phyloP scores from a whole-genome alignment of 2,888 invertebrate species.

The Dasysyrphus tricinctus region DNA sequence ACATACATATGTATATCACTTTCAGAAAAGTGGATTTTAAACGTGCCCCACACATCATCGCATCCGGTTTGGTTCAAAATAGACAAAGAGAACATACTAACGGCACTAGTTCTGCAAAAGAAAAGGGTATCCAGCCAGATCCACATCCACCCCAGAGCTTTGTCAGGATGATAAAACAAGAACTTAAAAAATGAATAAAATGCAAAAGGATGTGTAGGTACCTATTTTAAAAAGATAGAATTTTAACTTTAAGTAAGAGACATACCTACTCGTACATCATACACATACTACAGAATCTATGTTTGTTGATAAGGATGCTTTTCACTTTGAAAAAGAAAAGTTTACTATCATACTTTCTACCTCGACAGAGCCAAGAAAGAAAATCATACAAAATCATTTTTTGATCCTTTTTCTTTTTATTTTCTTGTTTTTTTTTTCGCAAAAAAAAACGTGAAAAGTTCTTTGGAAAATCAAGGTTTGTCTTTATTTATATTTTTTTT shows the following conservation, averaged over 20 bases:
- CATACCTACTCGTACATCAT: not conserved
- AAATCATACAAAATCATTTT: slow-evolving; percentile 37
- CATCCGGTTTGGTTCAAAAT: slow-evolving; percentile 58
- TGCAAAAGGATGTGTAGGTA: slow-evolving; percentile 31
- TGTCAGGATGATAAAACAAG: slow-evolving; percentile 33
- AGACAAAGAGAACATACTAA: slow-evolving; percentile 39
- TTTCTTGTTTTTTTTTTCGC: not conserved
- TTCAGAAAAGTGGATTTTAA: slow-evolving; percentile 51
- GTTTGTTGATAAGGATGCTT: slow-evolving; percentile 55
- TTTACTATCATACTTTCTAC: slow-evolving; percentile 46
- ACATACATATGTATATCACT: not conserved
- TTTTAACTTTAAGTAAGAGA: slow-evolving; percentile 64
- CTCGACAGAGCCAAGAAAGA: slow-evolving; percentile 21
- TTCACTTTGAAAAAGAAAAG: slow-evolving; percentile 46
- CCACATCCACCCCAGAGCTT: not conserved
- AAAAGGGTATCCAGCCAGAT: not conserved
- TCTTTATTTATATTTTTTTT: not conserved
- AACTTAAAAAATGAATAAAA: slow-evolving; percentile 1
- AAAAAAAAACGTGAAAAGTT: slow-evolving; percentile 5
- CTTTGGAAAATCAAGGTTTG: slow-evolving; percentile 15
- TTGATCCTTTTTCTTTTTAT: not conserved
- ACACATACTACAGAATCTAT: slow-evolving; percentile 7
- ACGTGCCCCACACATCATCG: slow-evolving; percentile 50
- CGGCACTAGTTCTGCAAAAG: not conserved
- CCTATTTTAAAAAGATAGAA: slow-evolving; percentile 48